A percentile compares a stretch with the other conserved stretches of the same genome.
phyloP scores from a whole-genome alignment of 2,888 invertebrate genomes.

The Malthinus flaveolus region DNA sequence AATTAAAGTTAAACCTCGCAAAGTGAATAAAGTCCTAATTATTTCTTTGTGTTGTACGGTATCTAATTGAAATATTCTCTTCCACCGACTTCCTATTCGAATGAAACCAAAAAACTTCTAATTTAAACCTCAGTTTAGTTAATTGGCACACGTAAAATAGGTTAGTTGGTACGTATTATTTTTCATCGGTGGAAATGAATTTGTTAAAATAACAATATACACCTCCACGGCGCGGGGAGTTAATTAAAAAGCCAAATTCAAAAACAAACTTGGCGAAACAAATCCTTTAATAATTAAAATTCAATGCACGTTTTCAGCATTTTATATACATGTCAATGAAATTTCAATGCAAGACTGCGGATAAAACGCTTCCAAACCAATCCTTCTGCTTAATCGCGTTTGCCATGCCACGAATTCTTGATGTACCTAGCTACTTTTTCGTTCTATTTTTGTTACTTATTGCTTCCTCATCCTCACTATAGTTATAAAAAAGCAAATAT shows the following conservation, averaged over 20 bases:
- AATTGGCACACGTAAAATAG: not conserved
- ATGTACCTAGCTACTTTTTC: slow-evolving; percentile 12
- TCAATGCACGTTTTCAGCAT: slow-evolving; percentile 25
- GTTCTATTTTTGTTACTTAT: too few species aligned
- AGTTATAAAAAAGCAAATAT: too few species aligned
- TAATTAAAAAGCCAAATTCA: slow-evolving; percentile 19
- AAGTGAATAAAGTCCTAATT: slow-evolving; percentile 11
- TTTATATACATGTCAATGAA: slow-evolving; percentile 29
- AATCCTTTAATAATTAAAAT: slow-evolving; percentile 25
- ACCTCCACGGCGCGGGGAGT: slow-evolving; percentile 14
- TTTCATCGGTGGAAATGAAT: not conserved
- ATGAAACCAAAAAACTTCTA: too few species aligned
- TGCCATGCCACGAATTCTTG: slow-evolving; percentile 19
- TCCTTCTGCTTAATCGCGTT: slow-evolving; percentile 23
- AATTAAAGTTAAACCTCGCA: slow-evolving; percentile 10
- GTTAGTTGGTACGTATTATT: not conserved
- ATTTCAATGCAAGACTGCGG: slow-evolving; percentile 24
- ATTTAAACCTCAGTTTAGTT: not conserved
- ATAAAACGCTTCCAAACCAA: slow-evolving; percentile 21
- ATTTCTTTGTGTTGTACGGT: slow-evolving; percentile 9
- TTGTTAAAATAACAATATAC: not conserved
- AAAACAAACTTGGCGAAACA: slow-evolving; percentile 14
- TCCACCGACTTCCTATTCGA: not conserved
- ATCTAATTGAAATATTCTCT: slow-evolving; percentile 11
- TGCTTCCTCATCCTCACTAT: too few species aligned